phyloP scores from a whole-genome alignment of 2,888 invertebrate species.

The Caenorhabditis virilis region DNA sequence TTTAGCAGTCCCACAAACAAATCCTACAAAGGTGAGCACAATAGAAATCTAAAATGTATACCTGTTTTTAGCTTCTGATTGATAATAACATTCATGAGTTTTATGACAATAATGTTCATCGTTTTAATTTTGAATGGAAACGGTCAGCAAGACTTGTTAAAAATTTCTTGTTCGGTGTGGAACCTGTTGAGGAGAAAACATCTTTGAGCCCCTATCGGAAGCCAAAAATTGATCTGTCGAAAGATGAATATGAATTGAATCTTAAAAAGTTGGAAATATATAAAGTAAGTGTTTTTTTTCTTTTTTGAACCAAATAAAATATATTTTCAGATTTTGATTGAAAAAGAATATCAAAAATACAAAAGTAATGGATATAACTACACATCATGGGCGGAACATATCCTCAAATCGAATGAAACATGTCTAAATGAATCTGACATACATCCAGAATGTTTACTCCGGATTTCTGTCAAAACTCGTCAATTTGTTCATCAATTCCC shows the following conservation, averaged over 20 bases:
- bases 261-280: conserved; percentile 17
- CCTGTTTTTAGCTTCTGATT: conserved; percentile 58
- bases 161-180: conserved; percentile 36
- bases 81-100: conserved; percentile 55
- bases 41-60: conserved; percentile 2
- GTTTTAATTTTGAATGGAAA: conserved; percentile 46
- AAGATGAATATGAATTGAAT: conserved; percentile 1
- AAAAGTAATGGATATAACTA: conserved; percentile 1
- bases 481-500: conserved; percentile 39
- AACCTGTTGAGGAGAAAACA: conserved; percentile 8
- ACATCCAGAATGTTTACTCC: not conserved
- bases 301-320: not conserved
- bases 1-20: conserved; percentile 54
- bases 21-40: conserved; percentile 51
- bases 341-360: conserved; percentile 16
- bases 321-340: not conserved
- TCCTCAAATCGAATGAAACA: conserved; percentile 17
- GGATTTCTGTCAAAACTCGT: conserved; percentile 10
- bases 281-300: not conserved
- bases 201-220: conserved; percentile 18
- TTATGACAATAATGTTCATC: conserved; percentile 57
- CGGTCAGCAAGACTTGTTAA: conserved; percentile 39
- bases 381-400: conserved; percentile 24
- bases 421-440: conserved; percentile 14
- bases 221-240: conserved; percentile 6